A percentile compares a stretch with the other conserved stretches of the same genome.
phyloP scores from a whole-genome alignment of 2,797 vertebrate species.

The Lagorchestes hirsutus region DNA sequence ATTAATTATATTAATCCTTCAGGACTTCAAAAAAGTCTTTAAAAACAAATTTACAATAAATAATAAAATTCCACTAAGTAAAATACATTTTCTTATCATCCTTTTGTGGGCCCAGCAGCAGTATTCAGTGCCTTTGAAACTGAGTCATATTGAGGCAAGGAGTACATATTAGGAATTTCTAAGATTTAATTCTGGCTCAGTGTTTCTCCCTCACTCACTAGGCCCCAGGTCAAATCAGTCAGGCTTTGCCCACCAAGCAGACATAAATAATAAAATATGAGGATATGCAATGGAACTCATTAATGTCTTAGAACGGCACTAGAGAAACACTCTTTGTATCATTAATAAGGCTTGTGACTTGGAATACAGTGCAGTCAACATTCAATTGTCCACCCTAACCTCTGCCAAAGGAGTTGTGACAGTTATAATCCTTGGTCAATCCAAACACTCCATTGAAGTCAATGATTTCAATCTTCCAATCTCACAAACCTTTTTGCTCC shows the following conservation, averaged over 20 bases:
- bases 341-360: constrained; percentile 69
- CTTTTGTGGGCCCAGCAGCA: constrained; percentile 50
- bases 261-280: constrained; percentile 55
- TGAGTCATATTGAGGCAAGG: constrained; percentile 47
- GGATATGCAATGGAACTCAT: neutral
- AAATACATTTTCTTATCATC: constrained; percentile 43
- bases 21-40: constrained; percentile 24
- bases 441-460: constrained; percentile 38
- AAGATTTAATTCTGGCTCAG: constrained; percentile 30
- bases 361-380: constrained; percentile 55
- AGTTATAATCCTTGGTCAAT: constrained; percentile 17
- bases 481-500: neutral
- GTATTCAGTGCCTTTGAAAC: constrained; percentile 48
- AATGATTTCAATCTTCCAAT: constrained; percentile 32
- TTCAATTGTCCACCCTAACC: constrained; percentile 45
- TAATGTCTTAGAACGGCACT: constrained; percentile 15
- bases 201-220: constrained; percentile 18
- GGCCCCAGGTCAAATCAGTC: constrained; percentile 45
- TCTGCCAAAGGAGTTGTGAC: constrained; percentile 31
- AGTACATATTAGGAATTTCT: constrained; percentile 15
- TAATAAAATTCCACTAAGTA: constrained; percentile 56
- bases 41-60: constrained; percentile 56
- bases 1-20: neutral
- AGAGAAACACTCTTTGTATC: constrained; percentile 57
- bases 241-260: constrained; percentile 30